Evolutionary conservation across 2,797 vertebrate genomes (phyloP).

Genomic region (Anguilla megastoma): DNA sequence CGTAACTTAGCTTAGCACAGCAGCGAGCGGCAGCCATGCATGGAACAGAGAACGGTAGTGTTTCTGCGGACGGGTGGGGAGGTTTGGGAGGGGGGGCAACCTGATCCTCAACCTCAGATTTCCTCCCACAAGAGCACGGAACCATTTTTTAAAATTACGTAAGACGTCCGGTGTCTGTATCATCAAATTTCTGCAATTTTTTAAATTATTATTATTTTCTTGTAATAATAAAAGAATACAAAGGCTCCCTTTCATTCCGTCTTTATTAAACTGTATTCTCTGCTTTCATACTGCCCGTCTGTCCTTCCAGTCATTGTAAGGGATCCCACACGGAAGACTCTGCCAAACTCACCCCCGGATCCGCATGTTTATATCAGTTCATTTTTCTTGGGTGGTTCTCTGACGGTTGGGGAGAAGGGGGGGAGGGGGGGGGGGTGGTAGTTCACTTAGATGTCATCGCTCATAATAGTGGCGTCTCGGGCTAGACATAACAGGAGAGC

Average conservation of each 20-base stretch:
- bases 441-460: constrained; percentile 3
- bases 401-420: background rate
- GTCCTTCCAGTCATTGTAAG: background rate
- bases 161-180: background rate
- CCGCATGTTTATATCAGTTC: background rate
- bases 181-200: background rate
- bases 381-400: background rate
- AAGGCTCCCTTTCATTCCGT: background rate
- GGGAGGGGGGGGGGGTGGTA: background rate
- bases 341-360: background rate
- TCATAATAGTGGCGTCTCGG: background rate
- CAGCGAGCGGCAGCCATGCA: background rate
- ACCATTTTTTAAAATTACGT: background rate
- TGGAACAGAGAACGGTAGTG: no score
- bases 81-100: background rate
- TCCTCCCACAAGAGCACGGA: background rate
- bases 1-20: background rate
- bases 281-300: background rate
- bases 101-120: background rate
- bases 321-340: background rate
- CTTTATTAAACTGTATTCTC: background rate
- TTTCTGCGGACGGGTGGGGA: background rate
- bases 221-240: background rate
- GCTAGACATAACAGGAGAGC: background rate
- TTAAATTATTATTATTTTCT: no score